These are phyloP conservation scores for Limnodromus scolopaceus DNA, from an alignment of 2,797 vertebrate genomes.

Conservation along the genomic window DNA sequence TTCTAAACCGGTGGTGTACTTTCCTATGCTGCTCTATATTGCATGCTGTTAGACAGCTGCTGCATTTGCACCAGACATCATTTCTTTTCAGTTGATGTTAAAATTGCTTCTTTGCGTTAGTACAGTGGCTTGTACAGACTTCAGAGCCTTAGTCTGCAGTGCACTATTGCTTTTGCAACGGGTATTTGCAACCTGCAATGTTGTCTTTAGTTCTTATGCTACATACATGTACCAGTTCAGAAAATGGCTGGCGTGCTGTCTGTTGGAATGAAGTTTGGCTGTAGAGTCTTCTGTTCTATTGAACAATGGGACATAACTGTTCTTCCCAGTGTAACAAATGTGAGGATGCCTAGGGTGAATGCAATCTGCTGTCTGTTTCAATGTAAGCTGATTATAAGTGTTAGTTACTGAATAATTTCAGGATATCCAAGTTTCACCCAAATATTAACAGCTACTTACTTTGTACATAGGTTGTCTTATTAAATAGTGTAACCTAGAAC, in stretches of 20 bases:
- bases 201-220: neutral
- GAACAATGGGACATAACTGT: neutral
- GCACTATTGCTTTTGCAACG: neutral
- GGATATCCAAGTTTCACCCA: neutral
- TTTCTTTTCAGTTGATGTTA: neutral
- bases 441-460: slow-evolving; percentile 28
- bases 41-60: neutral
- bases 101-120: neutral
- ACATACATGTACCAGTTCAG: rapidly evolving
- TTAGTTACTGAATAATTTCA: slow-evolving; percentile 29
- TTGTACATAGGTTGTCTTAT: neutral
- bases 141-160: neutral
- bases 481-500: slow-evolving; percentile 19
- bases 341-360: neutral
- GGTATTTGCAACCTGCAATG: neutral
- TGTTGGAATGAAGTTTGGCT: neutral
- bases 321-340: neutral
- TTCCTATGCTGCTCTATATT: neutral
- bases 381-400: slow-evolving; percentile 1
- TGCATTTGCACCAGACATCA: neutral
- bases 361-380: slow-evolving; percentile 16
- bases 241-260: neutral
- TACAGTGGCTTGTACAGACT: neutral
- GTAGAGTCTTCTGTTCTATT: neutral
- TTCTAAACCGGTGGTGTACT: neutral